Evolutionary conservation across 2,888 invertebrate species (phyloP), one percentile per base, ranked within the genome.

Genomic region (Platynereis dumerilii): DNA sequence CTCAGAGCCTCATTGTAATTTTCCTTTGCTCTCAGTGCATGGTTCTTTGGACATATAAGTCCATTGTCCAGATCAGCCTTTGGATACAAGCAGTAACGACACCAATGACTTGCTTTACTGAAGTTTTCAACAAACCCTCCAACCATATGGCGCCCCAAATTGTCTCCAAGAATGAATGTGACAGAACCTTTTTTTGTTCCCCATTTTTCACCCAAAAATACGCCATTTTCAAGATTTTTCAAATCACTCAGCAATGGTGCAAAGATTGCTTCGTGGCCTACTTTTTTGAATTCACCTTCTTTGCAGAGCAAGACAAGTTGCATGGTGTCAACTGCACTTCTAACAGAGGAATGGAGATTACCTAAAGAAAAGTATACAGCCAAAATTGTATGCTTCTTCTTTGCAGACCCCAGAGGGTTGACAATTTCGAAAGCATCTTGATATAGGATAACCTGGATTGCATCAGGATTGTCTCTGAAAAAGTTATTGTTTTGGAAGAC

Each of bases 351-450:
- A 20, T 29, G 42, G 15, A 67, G n/a, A 48, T 67, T 54, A n/a
- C 24, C 54, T 24, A 67, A 52, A n/a, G 44, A 63, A n/a, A 58
- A 69, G 53, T 68, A 68, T 10, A 68, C 58, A 1, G 56, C 67
- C 3, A 67, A 29, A n/a, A 59, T 48, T 34, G 69, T 67, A 34
- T 68, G 64, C 39, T 63, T 68, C 39, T 52, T 64, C 34, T 69
- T 68, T 20, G 59, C 64, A 28, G 58, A 56, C n/a, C 68, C 68
- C n/a, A 68, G 29, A 2, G 60, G 67, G 53, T 68, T 64, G 17
- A 44, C 55, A 29, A 68, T 54, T 64, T 68, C 68, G 65, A 68
- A 68, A 26, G 60, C 7, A 59, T 69, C 67, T 54, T 63, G 57
- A 22, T 48, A 52, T 7, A 52, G 52, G 5, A 52, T 3, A 3